phyloP scores from a whole-genome alignment of 2,888 invertebrate genomes.

The Orthonychiurus folsomi region DNA sequence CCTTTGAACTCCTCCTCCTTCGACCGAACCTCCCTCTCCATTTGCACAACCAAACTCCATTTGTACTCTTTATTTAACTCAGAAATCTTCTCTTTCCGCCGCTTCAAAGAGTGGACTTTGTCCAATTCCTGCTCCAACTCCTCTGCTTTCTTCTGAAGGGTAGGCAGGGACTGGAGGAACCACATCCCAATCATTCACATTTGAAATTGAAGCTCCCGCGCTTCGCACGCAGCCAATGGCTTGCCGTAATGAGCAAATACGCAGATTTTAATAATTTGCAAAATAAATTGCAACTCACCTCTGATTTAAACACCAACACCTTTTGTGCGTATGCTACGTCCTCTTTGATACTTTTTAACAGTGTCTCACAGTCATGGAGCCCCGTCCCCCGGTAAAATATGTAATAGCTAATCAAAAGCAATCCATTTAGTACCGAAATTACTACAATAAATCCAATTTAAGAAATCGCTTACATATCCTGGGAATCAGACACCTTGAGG shows the following conservation, averaged over 20 bases:
- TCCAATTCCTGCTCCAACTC: slow-evolving; percentile 14
- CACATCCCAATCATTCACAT: too few species aligned
- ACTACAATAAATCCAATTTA: too few species aligned
- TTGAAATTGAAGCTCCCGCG: too few species aligned
- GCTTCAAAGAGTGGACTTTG: slow-evolving; percentile 6
- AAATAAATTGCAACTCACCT: not conserved
- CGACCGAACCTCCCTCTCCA: slow-evolving; percentile 7
- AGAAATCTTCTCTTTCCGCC: slow-evolving; percentile 4
- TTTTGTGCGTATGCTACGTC: not conserved
- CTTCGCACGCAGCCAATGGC: too few species aligned
- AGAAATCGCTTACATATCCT: slow-evolving; percentile 11
- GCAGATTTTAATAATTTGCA: not conserved
- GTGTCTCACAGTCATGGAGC: slow-evolving; percentile 8
- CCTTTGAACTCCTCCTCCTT: not conserved
- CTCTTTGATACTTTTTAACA: slow-evolving; percentile 1
- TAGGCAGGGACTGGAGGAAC: too few species aligned
- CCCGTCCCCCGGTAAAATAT: slow-evolving; percentile 12
- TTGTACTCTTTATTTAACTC: slow-evolving; percentile 9
- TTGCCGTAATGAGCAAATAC: not conserved
- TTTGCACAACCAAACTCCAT: slow-evolving; percentile 14
- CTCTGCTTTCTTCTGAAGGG: not conserved
- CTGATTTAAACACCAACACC: not conserved
- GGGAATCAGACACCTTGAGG: slow-evolving; percentile 11
- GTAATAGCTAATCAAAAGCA: slow-evolving; percentile 13
- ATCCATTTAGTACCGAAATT: too few species aligned